Evolutionary conservation across 2,797 vertebrate species (phyloP), one percentile per base, ranked within the genome.

Genomic region (Rhabdophis nuchalis): DNA sequence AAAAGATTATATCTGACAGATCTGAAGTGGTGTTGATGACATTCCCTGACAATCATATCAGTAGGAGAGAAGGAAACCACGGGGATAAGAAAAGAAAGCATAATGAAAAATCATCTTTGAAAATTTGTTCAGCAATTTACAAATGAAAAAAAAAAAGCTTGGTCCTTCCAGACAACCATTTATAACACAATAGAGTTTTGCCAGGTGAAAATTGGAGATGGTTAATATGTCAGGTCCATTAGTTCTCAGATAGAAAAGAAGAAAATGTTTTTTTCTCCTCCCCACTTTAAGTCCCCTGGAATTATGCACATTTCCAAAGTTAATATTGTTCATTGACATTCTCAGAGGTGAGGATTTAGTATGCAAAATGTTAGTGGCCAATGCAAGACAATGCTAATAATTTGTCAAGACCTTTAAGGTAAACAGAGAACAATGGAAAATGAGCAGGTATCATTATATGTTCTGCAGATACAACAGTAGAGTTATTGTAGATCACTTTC

Each of bases 1-100:
- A 96, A 96, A 95, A 97, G 96, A 97, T 97, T 96, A 96, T 93
- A 96, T 95, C 94, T 97, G 97, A 97, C 97, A 97, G 96, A 96
- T 97, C 96, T 95, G 96, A 97, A 97, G 95, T 95, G 95, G 96
- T 94, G 88, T 93, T 29, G 32, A 60, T 96, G 96, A 96, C 95
- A 97, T 93, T 87, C 94, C 96, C 94, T 85, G 89, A 68, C 94
- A 90, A 86, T 92, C 93, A 91, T 93, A 92, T 93, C 85, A 93
- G 88, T 89, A 93, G 61, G 89, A 92, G 64, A 54, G 89, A 32
- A 58, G 86, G 89, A 41, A 60, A 53, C 85, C 54, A 53, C 23
- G 64, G 90, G 89, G 82, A 4, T 68, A 82, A 85, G 16, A 41
- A 89, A 72, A 36, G 94, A 86, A 29, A 94, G 27, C 29, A 27